Conservation (phyloP, 2,113 vertebrate genomes). For the Sinocyclocheilus anophthalmus region DNA sequence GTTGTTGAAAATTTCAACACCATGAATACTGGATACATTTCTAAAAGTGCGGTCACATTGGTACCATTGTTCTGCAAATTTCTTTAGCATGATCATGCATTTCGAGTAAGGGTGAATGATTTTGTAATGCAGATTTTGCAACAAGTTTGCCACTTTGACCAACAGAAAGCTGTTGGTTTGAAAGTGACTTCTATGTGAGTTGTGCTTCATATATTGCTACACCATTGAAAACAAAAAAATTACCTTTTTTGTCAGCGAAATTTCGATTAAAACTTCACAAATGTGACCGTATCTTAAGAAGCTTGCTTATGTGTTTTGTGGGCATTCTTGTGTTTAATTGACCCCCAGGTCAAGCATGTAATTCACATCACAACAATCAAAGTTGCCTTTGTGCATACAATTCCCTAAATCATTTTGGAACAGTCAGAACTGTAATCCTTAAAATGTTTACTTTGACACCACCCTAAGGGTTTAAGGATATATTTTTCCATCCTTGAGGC, state of each 20-base stretch:
- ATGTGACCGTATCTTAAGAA: too few species aligned
- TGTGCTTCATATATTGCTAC: neutral
- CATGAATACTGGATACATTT: too few species aligned
- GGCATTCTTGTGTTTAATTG: neutral
- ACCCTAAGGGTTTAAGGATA: neutral
- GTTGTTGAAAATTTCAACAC: too few species aligned
- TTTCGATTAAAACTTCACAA: too few species aligned
- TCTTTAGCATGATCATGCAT: too few species aligned
- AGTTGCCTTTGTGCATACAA: neutral
- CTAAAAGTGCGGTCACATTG: too few species aligned
- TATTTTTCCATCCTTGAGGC: conserved; percentile 10
- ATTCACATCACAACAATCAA: neutral
- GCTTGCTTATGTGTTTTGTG: neutral
- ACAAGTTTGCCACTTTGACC: neutral
- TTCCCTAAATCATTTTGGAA: neutral
- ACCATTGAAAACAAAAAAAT: neutral
- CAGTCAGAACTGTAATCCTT: conserved; percentile 5
- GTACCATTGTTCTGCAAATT: too few species aligned
- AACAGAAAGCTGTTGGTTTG: neutral
- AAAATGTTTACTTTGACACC: neutral
- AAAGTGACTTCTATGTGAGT: neutral
- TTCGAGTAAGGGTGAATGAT: too few species aligned
- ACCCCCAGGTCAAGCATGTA: conserved; percentile 11
- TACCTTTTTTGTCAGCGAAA: too few species aligned
- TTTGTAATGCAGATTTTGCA: neutral